Evolutionary conservation across 2,113 vertebrate genomes (phyloP).

Genomic region (Sinosuthora webbiana): DNA sequence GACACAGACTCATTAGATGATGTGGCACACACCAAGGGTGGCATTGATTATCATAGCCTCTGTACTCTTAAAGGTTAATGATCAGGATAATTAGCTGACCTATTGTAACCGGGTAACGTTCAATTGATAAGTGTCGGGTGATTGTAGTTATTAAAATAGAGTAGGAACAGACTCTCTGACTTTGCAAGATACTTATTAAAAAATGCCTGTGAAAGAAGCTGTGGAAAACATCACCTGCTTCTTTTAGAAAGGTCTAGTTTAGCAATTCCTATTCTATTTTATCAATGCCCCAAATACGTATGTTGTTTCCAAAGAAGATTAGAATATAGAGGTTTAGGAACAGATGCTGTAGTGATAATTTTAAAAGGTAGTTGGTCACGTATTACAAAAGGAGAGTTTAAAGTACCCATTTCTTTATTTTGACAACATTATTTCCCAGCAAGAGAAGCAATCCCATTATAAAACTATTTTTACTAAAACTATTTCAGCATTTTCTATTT

Average conservation of each 20-base stretch:
- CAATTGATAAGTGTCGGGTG: conserved; percentile 51
- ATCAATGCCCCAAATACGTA: background rate
- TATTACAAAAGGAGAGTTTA: background rate
- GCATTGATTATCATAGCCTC: conserved; percentile 33
- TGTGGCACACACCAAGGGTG: background rate
- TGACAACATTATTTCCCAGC: background rate
- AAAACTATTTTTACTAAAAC: background rate
- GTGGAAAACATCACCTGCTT: background rate
- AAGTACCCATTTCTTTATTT: background rate
- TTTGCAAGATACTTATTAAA: background rate
- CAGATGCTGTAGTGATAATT: background rate
- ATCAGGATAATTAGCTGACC: conserved; percentile 61
- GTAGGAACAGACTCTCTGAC: background rate
- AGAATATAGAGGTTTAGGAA: background rate
- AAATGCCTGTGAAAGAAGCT: background rate
- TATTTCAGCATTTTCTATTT: background rate
- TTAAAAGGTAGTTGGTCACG: background rate
- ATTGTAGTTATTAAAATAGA: conserved; percentile 28
- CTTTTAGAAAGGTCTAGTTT: background rate
- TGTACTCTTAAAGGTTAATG: conserved; percentile 62
- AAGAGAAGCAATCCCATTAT: background rate
- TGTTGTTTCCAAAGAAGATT: fast-evolving
- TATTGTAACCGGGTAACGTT: conserved; percentile 38
- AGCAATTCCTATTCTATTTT: background rate
- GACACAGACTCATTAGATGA: conserved; percentile 40